Conservation (phyloP, 2,888 invertebrate genomes). For the Tolmerus cingulatus region DNA sequence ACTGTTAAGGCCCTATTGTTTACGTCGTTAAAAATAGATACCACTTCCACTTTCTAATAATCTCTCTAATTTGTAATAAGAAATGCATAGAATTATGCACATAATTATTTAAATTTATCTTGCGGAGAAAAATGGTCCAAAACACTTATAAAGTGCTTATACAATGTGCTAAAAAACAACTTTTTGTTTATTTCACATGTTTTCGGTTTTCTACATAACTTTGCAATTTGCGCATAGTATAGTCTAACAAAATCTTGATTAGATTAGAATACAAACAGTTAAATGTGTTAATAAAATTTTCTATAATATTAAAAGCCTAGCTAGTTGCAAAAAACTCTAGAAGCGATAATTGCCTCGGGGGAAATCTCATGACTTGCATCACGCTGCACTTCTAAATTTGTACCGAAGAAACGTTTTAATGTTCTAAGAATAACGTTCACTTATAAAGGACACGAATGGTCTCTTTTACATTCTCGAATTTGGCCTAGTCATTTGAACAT, state of each 20-base stretch:
- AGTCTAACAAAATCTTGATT: neutral
- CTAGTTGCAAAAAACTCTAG: neutral
- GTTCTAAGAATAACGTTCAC: neutral
- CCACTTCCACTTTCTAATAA: neutral
- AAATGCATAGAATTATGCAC: neutral
- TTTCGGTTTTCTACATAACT: neutral
- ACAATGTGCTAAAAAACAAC: neutral
- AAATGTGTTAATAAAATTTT: neutral
- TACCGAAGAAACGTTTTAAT: neutral
- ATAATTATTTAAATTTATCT: neutral
- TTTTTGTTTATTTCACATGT: neutral
- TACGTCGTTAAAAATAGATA: neutral
- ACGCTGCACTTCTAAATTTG: slow-evolving; percentile 5
- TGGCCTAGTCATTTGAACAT: slow-evolving; percentile 3
- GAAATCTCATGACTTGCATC: neutral
- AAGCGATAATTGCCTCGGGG: neutral
- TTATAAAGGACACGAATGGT: neutral
- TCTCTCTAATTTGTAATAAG: neutral
- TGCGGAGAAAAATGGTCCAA: neutral
- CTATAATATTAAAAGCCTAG: neutral
- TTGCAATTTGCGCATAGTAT: neutral
- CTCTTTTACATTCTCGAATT: neutral
- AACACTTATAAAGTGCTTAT: neutral
- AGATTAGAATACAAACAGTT: neutral
- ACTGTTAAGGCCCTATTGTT: neutral